Evolutionary conservation across 2,113 vertebrate genomes (phyloP).

Genomic region (Brachionichthys hirsutus): DNA sequence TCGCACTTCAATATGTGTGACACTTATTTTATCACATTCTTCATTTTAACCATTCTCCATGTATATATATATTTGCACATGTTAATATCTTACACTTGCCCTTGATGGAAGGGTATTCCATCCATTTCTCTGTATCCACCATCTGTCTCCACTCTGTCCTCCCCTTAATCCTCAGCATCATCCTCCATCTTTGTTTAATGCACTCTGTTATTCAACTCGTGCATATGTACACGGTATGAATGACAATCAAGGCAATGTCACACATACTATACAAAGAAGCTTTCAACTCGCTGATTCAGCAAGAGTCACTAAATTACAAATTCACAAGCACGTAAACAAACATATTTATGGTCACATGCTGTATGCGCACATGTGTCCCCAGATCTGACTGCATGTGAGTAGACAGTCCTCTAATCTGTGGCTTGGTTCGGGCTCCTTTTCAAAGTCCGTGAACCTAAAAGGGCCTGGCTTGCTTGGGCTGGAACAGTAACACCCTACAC

Average conservation of each 20-base stretch:
- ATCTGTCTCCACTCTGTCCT: conserved; percentile 20
- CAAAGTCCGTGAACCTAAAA: conserved; percentile 64
- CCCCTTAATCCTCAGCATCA: conserved; percentile 7
- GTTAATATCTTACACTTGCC: neutral
- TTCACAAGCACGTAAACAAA: conserved; percentile 41
- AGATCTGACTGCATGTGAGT: conserved; percentile 51
- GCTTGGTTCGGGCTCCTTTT: conserved; percentile 63
- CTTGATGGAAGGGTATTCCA: neutral
- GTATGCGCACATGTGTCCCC: conserved; percentile 17
- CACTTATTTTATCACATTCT: conserved; percentile 9
- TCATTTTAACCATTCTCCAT: neutral
- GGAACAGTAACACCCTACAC: conserved; percentile 77
- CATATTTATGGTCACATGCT: conserved; percentile 28
- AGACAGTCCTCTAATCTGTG: conserved; percentile 71
- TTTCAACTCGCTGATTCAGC: conserved; percentile 9
- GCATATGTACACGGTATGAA: neutral
- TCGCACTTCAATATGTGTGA: conserved; percentile 14
- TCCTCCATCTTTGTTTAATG: conserved; percentile 6
- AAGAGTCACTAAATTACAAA: conserved; percentile 34
- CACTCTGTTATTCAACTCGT: conserved; percentile 11
- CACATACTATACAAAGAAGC: neutral
- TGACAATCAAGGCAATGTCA: conserved; percentile 3
- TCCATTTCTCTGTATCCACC: conserved; percentile 6
- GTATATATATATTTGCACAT: conserved; percentile 6
- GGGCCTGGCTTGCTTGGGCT: conserved; percentile 58